Conservation (phyloP, 2,797 vertebrate genomes). For the Picus viridis region DNA sequence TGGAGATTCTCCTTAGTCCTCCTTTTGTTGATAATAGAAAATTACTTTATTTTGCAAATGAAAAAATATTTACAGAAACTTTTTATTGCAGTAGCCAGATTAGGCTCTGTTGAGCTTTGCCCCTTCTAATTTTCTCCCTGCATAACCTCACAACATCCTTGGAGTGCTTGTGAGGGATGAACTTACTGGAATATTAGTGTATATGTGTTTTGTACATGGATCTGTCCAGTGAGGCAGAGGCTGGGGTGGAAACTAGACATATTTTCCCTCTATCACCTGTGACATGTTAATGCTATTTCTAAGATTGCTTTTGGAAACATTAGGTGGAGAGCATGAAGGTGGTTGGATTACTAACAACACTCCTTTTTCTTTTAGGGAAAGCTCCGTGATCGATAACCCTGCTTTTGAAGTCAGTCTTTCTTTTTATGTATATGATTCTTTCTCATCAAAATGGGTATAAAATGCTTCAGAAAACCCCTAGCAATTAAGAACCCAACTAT, state of each 20-base stretch:
- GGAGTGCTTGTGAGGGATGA: not conserved
- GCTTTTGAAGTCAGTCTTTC: slow-evolving; percentile 14
- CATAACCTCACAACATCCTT: not conserved
- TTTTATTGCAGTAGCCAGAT: not conserved
- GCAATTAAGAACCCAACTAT: not conserved
- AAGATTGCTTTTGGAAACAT: slow-evolving; percentile 6
- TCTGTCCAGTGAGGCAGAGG: not conserved
- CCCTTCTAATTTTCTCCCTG: not conserved
- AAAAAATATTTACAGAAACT: not conserved
- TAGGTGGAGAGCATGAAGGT: not conserved
- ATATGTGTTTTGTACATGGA: not conserved
- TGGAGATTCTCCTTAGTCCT: not conserved
- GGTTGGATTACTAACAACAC: not conserved
- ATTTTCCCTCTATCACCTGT: slow-evolving; percentile 11
- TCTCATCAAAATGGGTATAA: not conserved
- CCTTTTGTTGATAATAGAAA: not conserved
- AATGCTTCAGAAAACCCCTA: not conserved
- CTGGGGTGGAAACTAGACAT: not conserved
- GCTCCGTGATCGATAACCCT: not conserved
- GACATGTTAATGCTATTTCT: slow-evolving; percentile 35
- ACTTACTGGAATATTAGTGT: not conserved
- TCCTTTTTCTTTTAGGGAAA: slow-evolving; percentile 38
- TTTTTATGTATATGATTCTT: not conserved
- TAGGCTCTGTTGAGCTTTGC: not conserved
- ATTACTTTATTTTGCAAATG: too few relatives aligned